These are phyloP conservation scores for Cecropterus lyciades DNA, from an alignment of 1,140 invertebrate species.

Conservation along the genomic window DNA sequence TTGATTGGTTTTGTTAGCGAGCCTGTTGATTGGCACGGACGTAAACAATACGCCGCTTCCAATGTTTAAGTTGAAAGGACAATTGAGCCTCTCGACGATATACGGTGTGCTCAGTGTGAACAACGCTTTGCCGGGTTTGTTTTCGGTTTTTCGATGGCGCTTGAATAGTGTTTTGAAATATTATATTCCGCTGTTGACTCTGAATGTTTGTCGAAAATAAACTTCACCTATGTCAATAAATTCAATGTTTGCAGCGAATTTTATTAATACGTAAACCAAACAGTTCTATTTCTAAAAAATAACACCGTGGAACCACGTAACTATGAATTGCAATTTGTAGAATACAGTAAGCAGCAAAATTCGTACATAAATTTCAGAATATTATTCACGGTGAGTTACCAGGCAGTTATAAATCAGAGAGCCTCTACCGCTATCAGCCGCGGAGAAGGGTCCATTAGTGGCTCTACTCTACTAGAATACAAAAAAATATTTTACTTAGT, in stretches of 20 bases:
- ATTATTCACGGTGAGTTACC: constrained; percentile 73
- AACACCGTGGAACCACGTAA: constrained; percentile 7
- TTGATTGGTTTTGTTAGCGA: constrained; percentile 84
- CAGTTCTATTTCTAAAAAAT: constrained; percentile 24
- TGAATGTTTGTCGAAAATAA: constrained; percentile 39
- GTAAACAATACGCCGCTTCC: constrained; percentile 76
- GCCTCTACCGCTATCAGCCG: constrained; percentile 60
- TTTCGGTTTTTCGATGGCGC: constrained; percentile 53
- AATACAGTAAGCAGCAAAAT: constrained; percentile 1
- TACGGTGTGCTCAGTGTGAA: constrained; percentile 51
- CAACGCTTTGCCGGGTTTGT: constrained; percentile 56
- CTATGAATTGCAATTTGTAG: neutral
- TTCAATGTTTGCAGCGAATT: constrained; percentile 37
- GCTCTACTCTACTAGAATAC: constrained; percentile 25
- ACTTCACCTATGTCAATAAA: constrained; percentile 37
- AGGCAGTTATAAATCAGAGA: constrained; percentile 65
- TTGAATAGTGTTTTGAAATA: constrained; percentile 63
- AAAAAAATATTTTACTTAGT: constrained; percentile 1
- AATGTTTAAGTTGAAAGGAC: constrained; percentile 80
- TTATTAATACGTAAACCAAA: constrained; percentile 12
- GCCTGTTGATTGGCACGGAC: constrained; percentile 80
- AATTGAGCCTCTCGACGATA: constrained; percentile 71
- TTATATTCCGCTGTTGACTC: constrained; percentile 49
- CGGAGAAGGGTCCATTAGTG: constrained; percentile 58
- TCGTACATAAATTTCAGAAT: constrained; percentile 62